Evolutionary conservation across 2,113 vertebrate species (phyloP).

Genomic region (Thunnus maccoyii): DNA sequence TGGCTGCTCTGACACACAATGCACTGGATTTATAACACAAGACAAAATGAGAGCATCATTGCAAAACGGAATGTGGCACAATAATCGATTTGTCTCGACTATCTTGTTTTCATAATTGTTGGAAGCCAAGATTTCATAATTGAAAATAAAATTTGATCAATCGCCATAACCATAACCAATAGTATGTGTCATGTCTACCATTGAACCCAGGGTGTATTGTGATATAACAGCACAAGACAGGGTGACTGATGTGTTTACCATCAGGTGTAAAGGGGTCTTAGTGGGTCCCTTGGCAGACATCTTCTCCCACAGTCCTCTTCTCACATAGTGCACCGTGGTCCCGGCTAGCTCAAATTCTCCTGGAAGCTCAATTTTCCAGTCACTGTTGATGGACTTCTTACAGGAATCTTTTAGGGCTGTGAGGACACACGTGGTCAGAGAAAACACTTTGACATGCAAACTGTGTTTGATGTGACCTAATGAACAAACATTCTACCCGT

Average conservation of each 20-base stretch:
- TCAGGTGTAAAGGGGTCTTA: constrained; percentile 93
- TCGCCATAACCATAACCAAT: too few relatives aligned
- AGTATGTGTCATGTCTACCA: too few relatives aligned
- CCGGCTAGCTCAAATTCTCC: constrained; percentile 98
- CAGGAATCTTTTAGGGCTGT: constrained; percentile 95
- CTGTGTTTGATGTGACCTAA: background rate
- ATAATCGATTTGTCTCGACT: too few relatives aligned
- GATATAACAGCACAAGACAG: background rate
- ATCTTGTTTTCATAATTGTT: too few relatives aligned
- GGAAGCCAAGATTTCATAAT: too few relatives aligned
- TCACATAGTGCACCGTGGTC: constrained; percentile 95
- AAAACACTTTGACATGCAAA: background rate
- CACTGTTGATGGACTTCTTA: constrained; percentile 96
- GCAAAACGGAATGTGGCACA: too few relatives aligned
- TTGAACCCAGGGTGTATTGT: background rate
- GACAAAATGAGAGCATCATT: too few relatives aligned
- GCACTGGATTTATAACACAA: too few relatives aligned
- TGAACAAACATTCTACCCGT: background rate
- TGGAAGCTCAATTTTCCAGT: constrained; percentile 99
- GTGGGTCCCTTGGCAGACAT: constrained; percentile 98
- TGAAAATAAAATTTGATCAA: too few relatives aligned
- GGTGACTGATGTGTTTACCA: constrained; percentile 87
- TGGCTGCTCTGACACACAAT: too few relatives aligned
- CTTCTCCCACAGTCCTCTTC: constrained; percentile 98
- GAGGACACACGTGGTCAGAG: background rate